These are phyloP conservation scores for Ochotona princeps DNA, from an alignment of 2,113 vertebrate species.

Conservation along the genomic window DNA sequence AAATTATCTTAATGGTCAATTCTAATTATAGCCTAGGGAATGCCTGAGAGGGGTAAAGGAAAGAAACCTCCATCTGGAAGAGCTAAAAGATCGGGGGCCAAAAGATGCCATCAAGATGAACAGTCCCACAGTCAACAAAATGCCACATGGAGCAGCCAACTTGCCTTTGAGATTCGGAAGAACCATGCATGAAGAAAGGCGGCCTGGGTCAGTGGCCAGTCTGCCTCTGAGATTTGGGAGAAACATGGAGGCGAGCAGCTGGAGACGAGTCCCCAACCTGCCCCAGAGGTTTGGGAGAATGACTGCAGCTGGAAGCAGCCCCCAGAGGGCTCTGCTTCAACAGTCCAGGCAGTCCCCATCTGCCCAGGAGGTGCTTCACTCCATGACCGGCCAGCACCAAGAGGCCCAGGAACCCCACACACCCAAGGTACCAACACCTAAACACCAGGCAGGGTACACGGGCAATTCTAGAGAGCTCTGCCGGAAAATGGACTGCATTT, in stretches of 20 bases:
- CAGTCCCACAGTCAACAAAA: conserved; percentile 76
- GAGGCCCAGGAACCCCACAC: conserved; percentile 77
- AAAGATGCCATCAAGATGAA: conserved; percentile 82
- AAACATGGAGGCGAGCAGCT: conserved; percentile 69
- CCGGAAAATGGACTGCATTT: background rate
- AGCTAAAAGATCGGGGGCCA: conserved; percentile 82
- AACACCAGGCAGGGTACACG: background rate
- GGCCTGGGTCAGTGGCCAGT: conserved; percentile 75
- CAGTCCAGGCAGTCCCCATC: conserved; percentile 76
- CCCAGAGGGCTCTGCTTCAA: conserved; percentile 79
- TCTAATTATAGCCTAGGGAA: conserved; percentile 81
- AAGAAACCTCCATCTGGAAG: conserved; percentile 84
- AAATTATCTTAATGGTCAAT: conserved; percentile 30
- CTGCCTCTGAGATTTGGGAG: conserved; percentile 86
- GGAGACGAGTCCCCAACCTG: conserved; percentile 62
- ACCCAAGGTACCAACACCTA: conserved; percentile 52
- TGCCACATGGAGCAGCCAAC: conserved; percentile 78
- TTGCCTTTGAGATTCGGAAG: conserved; percentile 87
- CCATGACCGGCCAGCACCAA: conserved; percentile 47
- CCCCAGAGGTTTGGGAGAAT: conserved; percentile 82
- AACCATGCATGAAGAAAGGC: conserved; percentile 77
- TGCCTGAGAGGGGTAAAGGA: conserved; percentile 79
- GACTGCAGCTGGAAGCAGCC: conserved; percentile 52
- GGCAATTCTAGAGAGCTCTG: background rate
- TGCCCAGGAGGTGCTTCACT: conserved; percentile 10